Evolutionary conservation across 2,113 vertebrate species (phyloP).

Genomic region (Istiophorus platypterus): DNA sequence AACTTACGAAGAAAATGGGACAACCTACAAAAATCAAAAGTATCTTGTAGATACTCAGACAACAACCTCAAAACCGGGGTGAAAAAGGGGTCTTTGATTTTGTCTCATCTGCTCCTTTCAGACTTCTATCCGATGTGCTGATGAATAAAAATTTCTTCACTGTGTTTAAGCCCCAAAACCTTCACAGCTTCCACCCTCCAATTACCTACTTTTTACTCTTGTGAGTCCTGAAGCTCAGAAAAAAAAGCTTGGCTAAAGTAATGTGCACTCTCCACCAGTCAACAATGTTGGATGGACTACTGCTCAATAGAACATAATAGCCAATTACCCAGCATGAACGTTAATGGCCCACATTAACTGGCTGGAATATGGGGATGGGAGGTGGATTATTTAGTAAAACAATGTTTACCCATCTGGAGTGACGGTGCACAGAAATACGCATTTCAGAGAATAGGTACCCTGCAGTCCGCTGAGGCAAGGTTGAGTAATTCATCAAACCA

Average conservation of each 20-base stretch:
- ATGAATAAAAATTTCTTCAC: constrained; percentile 27
- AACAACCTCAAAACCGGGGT: background rate
- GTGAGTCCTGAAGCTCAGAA: constrained; percentile 19
- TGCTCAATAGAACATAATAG: constrained; percentile 74
- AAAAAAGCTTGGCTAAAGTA: constrained; percentile 50
- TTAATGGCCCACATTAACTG: constrained; percentile 77
- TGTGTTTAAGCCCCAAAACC: constrained; percentile 43
- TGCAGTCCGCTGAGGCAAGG: constrained; percentile 29
- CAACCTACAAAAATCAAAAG: background rate
- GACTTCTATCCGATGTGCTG: constrained; percentile 1
- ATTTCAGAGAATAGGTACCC: constrained; percentile 15
- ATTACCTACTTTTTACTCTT: constrained; percentile 57
- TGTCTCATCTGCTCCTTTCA: constrained; percentile 4
- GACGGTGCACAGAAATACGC: constrained; percentile 16
- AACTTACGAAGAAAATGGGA: constrained; percentile 13
- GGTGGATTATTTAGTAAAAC: constrained; percentile 65
- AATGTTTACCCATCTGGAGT: constrained; percentile 51
- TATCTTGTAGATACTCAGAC: background rate
- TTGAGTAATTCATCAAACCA: constrained; percentile 57
- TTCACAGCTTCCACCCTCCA: constrained; percentile 29
- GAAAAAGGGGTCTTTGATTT: constrained; percentile 1
- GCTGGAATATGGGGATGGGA: constrained; percentile 48
- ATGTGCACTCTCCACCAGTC: constrained; percentile 59
- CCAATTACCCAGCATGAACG: constrained; percentile 73
- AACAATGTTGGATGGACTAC: constrained; percentile 59